Percentiles rank a stretch among this genome's conserved stretches.
Conservation (phyloP, 1,140 invertebrate species). For the Stegodyphus dumicola region DNA sequence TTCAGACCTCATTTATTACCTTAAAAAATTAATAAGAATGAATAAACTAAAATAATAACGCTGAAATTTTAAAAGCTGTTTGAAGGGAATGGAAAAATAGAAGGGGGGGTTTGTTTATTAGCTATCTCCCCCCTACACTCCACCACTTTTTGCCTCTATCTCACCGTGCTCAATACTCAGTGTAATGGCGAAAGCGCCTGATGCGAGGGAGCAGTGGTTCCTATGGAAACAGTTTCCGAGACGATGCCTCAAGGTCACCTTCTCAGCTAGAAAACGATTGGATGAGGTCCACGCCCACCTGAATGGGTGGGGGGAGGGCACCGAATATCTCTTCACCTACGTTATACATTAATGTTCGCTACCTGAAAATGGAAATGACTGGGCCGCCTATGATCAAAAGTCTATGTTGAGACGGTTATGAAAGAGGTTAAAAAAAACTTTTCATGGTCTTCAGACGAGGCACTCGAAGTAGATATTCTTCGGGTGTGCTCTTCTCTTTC, state of each 20-base stretch:
- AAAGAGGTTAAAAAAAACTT: too few species aligned
- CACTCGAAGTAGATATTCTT: too few species aligned
- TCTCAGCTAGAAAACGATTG: conserved; percentile 18
- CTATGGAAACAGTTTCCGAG: conserved; percentile 2
- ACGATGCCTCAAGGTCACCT: conserved; percentile 25
- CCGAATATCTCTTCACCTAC: neutral
- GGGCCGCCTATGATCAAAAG: too few species aligned
- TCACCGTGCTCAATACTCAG: neutral
- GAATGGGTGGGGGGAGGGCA: neutral
- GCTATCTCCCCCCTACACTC: neutral
- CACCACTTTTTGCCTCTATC: neutral
- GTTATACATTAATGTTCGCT: neutral
- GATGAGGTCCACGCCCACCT: conserved; percentile 36
- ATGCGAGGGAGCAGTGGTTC: conserved; percentile 22
- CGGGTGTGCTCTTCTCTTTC: too few species aligned
- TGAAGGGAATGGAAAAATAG: too few species aligned
- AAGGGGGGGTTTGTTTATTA: neutral
- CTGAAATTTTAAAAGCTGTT: too few species aligned
- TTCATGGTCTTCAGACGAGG: too few species aligned
- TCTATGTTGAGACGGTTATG: too few species aligned
- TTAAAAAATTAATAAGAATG: too few species aligned
- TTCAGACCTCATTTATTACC: too few species aligned
- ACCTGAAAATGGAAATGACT: conserved; percentile 13
- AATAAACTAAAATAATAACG: too few species aligned
- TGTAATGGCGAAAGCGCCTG: too few species aligned